Conservation (phyloP, 2,797 vertebrate species). For the Varecia variegata region DNA sequence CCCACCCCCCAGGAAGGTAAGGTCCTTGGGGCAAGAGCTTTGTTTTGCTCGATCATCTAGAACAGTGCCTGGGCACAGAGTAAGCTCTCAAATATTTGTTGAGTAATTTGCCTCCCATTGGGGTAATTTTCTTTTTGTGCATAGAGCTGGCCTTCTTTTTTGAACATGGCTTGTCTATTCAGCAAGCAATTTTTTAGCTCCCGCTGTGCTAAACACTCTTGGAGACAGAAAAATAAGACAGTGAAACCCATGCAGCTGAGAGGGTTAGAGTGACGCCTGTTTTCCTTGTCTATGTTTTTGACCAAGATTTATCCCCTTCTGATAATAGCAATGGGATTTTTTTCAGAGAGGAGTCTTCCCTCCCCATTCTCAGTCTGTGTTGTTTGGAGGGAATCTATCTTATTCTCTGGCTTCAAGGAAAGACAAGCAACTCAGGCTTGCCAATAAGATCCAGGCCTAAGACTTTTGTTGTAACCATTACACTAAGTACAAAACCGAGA, state of each 20-base stretch:
- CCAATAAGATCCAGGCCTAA: not conserved
- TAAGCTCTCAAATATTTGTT: not conserved
- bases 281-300: not conserved
- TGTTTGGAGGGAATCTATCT: not conserved
- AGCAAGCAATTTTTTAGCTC: not conserved
- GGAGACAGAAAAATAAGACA: not conserved
- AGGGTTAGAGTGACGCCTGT: not conserved
- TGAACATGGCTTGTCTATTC: not conserved
- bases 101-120: not conserved
- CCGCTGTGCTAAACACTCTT: not conserved
- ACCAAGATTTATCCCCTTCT: not conserved
- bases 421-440: not conserved
- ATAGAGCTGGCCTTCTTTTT: not conserved
- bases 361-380: not conserved
- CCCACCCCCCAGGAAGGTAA: not conserved
- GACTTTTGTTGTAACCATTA: not conserved
- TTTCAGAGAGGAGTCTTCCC: not conserved
- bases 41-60: not conserved
- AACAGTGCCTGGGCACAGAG: not conserved
- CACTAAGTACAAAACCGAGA: not conserved
- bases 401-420: not conserved
- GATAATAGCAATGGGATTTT: not conserved
- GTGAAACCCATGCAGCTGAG: not conserved
- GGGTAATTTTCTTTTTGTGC: not conserved
- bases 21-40: not conserved